A percentile compares a stretch with the other conserved stretches of the same genome.
Conservation (phyloP, 2,888 invertebrate genomes). For the Octodonta nipae region DNA sequence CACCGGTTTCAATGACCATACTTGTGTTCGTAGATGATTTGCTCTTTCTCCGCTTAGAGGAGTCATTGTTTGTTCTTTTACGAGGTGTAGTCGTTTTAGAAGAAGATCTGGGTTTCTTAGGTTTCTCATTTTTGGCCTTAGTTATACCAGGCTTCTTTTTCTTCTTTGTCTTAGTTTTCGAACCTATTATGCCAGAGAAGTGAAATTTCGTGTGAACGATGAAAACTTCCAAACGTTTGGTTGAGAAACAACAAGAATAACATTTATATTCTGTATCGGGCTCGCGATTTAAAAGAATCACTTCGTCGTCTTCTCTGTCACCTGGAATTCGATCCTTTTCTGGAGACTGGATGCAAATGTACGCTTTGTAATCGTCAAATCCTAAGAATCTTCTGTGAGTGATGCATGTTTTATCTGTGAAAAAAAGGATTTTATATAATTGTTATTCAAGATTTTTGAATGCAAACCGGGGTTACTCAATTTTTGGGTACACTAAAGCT, state of each 20-base stretch:
- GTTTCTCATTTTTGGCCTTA: too few relatives aligned
- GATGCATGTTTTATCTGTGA: conserved; percentile 26
- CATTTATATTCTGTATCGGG: conserved; percentile 19
- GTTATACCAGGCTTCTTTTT: too few relatives aligned
- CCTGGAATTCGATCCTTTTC: conserved; percentile 24
- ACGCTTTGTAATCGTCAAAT: conserved; percentile 44
- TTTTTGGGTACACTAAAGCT: too few relatives aligned
- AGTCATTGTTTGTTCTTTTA: too few relatives aligned
- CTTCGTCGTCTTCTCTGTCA: conserved; percentile 20
- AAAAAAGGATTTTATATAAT: too few relatives aligned
- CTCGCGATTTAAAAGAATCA: conserved; percentile 17
- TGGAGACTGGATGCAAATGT: conserved; percentile 48
- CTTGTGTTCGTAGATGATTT: too few relatives aligned
- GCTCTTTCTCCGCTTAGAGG: too few relatives aligned
- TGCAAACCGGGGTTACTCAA: neutral
- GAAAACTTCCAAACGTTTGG: conserved; percentile 57
- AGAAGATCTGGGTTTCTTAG: too few relatives aligned
- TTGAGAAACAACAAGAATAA: conserved; percentile 39
- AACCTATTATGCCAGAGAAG: conserved; percentile 35
- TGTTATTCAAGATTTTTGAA: too few relatives aligned
- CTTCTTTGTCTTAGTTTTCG: too few relatives aligned
- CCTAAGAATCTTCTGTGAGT: conserved; percentile 39
- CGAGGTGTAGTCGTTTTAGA: too few relatives aligned
- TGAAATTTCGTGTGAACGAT: conserved; percentile 62
- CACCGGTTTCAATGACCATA: too few relatives aligned